Percentiles rank a stretch among this genome's conserved stretches.
These are phyloP conservation scores for Phrynocephalus guinanensis DNA, from an alignment of 2,797 vertebrate genomes.

Conservation along the genomic window DNA sequence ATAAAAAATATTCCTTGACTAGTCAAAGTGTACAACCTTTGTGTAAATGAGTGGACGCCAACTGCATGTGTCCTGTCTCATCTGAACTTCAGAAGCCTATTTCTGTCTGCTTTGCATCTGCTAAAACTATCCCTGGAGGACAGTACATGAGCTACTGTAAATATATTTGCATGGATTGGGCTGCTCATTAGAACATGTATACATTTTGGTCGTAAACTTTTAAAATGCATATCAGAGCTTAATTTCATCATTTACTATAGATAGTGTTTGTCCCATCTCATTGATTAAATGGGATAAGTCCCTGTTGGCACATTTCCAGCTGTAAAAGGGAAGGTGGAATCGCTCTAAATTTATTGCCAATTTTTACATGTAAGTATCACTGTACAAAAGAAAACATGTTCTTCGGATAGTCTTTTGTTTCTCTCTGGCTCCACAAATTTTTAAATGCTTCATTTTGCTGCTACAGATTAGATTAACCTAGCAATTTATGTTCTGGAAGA, in stretches of 20 bases:
- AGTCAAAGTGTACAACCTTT: too few relatives aligned
- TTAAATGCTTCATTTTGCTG: not conserved
- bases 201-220: not conserved
- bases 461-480: not conserved
- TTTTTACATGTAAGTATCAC: not conserved
- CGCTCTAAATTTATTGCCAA: not conserved
- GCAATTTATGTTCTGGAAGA: not conserved
- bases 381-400: not conserved
- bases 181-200: not conserved
- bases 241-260: not conserved
- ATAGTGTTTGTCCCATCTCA: not conserved
- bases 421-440: too few relatives aligned
- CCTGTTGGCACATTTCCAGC: slow-evolving; percentile 20
- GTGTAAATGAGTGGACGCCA: not conserved
- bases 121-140: not conserved
- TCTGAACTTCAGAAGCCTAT: not conserved
- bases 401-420: not conserved
- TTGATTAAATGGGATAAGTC: slow-evolving; percentile 49
- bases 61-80: not conserved
- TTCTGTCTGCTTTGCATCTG: not conserved
- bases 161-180: not conserved
- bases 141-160: not conserved
- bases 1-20: too few relatives aligned
- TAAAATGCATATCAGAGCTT: not conserved
- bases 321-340: not conserved